A percentile compares a stretch with the other conserved stretches of the same genome.
Evolutionary conservation across 2,113 vertebrate genomes (phyloP).

Genomic region (Suncus etruscus): DNA sequence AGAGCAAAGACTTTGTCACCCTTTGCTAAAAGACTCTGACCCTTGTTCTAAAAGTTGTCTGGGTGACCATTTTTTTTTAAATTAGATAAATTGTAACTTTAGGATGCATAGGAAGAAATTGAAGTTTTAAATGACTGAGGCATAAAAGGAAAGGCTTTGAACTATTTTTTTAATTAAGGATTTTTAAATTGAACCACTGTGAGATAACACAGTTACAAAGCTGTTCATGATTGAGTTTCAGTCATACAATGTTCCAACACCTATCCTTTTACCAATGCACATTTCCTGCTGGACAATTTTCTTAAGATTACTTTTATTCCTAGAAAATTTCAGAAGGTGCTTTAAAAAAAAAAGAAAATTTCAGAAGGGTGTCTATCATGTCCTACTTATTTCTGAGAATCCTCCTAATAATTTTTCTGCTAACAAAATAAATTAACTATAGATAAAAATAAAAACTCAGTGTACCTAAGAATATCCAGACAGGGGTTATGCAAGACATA

Average conservation of each 20-base stretch:
- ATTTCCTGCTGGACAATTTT: neutral
- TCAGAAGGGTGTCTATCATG: neutral
- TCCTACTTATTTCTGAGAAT: constrained; percentile 50
- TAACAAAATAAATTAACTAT: neutral
- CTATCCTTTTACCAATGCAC: too few relatives aligned
- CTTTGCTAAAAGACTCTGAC: neutral
- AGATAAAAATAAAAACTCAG: neutral
- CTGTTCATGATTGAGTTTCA: too few relatives aligned
- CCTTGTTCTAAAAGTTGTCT: neutral
- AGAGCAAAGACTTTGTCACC: too few relatives aligned
- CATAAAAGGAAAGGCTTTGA: neutral
- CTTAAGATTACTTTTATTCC: constrained; percentile 1
- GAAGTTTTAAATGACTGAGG: neutral
- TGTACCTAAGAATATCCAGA: neutral
- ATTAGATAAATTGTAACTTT: neutral
- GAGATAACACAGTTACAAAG: too few relatives aligned
- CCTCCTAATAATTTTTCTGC: constrained; percentile 14
- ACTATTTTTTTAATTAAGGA: too few relatives aligned
- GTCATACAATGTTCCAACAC: too few relatives aligned
- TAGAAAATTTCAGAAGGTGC: constrained; percentile 14
- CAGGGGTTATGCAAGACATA: neutral
- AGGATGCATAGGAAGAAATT: neutral
- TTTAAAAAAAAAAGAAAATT: too few relatives aligned
- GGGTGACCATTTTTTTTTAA: neutral
- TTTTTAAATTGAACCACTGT: too few relatives aligned